Evolutionary conservation across 2,113 vertebrate species (phyloP).

Genomic region (Misgurnus anguillicaudatus): DNA sequence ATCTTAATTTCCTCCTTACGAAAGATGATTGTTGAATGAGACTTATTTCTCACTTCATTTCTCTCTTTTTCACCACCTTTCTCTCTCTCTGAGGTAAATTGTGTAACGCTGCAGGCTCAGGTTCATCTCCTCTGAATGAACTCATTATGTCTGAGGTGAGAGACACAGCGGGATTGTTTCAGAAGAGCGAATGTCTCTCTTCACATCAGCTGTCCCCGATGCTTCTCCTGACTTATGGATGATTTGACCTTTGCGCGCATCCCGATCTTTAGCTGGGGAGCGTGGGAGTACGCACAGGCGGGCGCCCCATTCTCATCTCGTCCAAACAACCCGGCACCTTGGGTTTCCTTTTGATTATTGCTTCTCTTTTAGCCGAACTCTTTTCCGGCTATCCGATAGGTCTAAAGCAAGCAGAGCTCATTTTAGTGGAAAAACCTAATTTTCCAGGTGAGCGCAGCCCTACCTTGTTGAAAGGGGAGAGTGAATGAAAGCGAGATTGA

Average conservation of each 20-base stretch:
- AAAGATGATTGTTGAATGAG: not conserved
- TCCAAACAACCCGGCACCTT: conserved; percentile 2
- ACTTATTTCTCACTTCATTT: conserved; percentile 10
- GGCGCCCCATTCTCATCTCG: conserved; percentile 47
- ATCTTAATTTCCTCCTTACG: not conserved
- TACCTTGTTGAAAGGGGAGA: conserved; percentile 46
- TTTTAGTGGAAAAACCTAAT: conserved; percentile 59
- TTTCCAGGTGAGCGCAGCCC: conserved; percentile 56
- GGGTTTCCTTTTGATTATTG: conserved; percentile 47
- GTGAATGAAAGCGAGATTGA: conserved; percentile 47
- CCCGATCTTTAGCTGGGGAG: conserved; percentile 34
- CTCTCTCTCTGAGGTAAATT: conserved; percentile 15
- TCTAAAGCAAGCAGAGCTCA: conserved; percentile 45
- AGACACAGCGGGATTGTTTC: conserved; percentile 27
- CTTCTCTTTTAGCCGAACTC: conserved; percentile 43
- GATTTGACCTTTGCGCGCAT: conserved; percentile 52
- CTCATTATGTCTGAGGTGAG: conserved; percentile 34
- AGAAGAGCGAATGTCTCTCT: conserved; percentile 32
- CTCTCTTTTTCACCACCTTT: not conserved
- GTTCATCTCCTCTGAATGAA: conserved; percentile 40
- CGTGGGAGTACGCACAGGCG: conserved; percentile 29
- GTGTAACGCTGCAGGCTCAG: conserved; percentile 22
- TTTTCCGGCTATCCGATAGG: conserved; percentile 44
- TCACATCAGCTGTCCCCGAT: conserved; percentile 14
- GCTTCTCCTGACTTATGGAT: conserved; percentile 45